Conservation (phyloP, 2,888 invertebrate genomes). For the Cynaeus angustus region DNA sequence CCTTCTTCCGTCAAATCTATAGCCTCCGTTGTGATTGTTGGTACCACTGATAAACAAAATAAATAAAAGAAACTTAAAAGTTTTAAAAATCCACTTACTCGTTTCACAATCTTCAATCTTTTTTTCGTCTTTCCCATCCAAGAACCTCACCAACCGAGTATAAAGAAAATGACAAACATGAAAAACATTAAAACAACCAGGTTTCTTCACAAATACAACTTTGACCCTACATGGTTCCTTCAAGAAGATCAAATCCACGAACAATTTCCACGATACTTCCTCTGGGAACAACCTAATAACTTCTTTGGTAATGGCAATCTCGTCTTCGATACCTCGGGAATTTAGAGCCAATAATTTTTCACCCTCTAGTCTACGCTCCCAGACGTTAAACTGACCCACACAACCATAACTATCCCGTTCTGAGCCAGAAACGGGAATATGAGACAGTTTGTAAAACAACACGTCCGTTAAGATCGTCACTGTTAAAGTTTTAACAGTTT, state of each 20-base stretch:
- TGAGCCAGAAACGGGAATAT: background rate
- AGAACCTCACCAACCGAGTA: background rate
- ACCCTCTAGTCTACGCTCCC: background rate
- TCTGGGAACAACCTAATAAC: background rate
- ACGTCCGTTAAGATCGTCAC: background rate
- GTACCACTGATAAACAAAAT: no score
- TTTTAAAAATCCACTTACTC: no score
- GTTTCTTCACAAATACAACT: background rate
- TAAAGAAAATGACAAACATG: conserved; percentile 9
- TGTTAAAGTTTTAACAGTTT: background rate
- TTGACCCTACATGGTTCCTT: background rate
- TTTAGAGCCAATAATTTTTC: background rate
- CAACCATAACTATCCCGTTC: background rate
- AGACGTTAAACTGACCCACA: background rate
- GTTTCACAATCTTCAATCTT: no score
- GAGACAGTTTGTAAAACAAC: background rate
- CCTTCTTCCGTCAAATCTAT: no score
- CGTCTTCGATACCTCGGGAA: background rate
- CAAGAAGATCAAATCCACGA: background rate
- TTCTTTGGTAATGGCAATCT: background rate
- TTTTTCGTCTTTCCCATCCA: background rate
- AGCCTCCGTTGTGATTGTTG: no score
- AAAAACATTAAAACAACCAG: background rate
- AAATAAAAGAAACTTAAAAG: no score
- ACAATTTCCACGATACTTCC: background rate